phyloP scores from a whole-genome alignment of 2,888 invertebrate genomes.

The Lordiphosa andalusiaca region DNA sequence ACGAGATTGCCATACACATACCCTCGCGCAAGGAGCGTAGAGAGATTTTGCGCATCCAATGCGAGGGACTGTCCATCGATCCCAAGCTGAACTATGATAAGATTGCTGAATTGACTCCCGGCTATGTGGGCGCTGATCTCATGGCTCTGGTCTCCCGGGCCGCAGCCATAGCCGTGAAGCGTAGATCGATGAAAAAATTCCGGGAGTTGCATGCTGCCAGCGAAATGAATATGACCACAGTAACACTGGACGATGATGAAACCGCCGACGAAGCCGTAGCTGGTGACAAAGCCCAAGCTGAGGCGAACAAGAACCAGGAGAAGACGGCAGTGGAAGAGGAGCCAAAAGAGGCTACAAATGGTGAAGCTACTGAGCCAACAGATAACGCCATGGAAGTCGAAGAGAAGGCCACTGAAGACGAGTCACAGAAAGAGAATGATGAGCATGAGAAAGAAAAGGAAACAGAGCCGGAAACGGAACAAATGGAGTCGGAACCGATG shows the following conservation, averaged over 20 bases:
- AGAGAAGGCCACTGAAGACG: slow-evolving; percentile 74
- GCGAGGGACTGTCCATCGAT: slow-evolving; percentile 85
- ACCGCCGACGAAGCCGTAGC: slow-evolving; percentile 40
- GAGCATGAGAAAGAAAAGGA: slow-evolving; percentile 9
- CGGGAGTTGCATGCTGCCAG: slow-evolving; percentile 71
- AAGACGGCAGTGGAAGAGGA: slow-evolving; percentile 16
- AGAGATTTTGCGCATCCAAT: slow-evolving; percentile 88
- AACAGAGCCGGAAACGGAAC: slow-evolving; percentile 29
- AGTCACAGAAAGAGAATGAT: slow-evolving; percentile 1
- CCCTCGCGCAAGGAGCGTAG: slow-evolving; percentile 91
- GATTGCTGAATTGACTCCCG: slow-evolving; percentile 93
- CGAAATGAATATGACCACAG: slow-evolving; percentile 77
- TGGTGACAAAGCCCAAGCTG: neutral
- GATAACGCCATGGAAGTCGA: slow-evolving; percentile 73
- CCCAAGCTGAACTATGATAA: slow-evolving; percentile 86
- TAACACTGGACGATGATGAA: slow-evolving; percentile 77
- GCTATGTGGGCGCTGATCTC: slow-evolving; percentile 97
- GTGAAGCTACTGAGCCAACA: slow-evolving; percentile 9
- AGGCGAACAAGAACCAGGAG: slow-evolving; percentile 15
- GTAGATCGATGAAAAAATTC: slow-evolving; percentile 79
- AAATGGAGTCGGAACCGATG: slow-evolving; percentile 24
- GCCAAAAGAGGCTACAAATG: slow-evolving; percentile 25
- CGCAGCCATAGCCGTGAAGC: slow-evolving; percentile 91
- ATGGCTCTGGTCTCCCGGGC: slow-evolving; percentile 92
- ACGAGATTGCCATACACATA: slow-evolving; percentile 96